These are phyloP conservation scores for Brienomyrus longianalis DNA, from an alignment of 2,113 vertebrate species.

Conservation along the genomic window DNA sequence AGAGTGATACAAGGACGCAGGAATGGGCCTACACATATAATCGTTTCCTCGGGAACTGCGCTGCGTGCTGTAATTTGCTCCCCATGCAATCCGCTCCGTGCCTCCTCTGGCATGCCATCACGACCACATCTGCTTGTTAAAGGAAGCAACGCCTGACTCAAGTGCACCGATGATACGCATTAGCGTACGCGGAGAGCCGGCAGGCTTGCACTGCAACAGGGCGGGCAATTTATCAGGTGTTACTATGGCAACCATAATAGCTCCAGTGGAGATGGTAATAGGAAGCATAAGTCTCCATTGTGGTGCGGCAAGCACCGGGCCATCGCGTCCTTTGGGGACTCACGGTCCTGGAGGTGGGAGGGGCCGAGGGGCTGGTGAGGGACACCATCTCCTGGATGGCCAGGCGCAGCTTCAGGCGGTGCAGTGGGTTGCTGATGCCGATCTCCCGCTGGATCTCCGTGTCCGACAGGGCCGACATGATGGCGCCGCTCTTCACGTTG, in stretches of 20 bases:
- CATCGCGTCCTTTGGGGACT: conserved; percentile 50
- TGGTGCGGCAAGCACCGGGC: background rate
- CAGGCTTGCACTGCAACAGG: background rate
- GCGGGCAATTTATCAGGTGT: background rate
- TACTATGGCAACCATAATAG: background rate
- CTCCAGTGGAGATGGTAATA: background rate
- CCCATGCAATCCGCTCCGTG: background rate
- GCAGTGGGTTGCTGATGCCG: conserved; percentile 94
- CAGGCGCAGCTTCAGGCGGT: conserved; percentile 87
- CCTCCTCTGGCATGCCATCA: background rate
- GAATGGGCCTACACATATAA: background rate
- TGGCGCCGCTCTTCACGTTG: conserved; percentile 96
- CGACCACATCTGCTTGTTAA: background rate
- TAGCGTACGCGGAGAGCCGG: background rate
- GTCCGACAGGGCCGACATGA: conserved; percentile 96
- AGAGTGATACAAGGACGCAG: background rate
- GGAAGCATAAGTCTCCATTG: background rate
- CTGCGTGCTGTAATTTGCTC: background rate
- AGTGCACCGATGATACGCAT: background rate
- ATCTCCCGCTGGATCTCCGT: conserved; percentile 98
- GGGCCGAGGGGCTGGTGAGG: conserved; percentile 92
- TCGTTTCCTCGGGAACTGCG: background rate
- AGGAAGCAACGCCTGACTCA: background rate
- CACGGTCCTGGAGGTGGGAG: conserved; percentile 95
- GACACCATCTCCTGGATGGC: conserved; percentile 99